Base-by-base conservation (phyloP, 2,888 invertebrate genomes). In the Chymomyza procnemis region DNA sequence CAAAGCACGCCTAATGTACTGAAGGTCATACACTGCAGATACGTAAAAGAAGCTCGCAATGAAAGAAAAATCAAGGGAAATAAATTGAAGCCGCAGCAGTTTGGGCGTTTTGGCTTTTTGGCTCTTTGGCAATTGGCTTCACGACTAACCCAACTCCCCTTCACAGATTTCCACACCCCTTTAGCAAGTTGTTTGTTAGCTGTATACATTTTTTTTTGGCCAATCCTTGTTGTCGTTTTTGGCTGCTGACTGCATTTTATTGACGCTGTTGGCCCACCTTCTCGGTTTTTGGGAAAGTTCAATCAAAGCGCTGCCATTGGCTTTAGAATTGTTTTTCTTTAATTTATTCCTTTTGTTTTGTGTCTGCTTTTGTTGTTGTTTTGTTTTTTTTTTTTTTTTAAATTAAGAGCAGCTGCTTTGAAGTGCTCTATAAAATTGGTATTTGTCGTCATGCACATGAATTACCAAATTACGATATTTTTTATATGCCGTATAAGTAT, bases 161-260 rank as follows among this genome's bases (percentile, higher is more conserved):
- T 8, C 26, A 6, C 26, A 1, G 1, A 4, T 8, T 26, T 26
- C 6, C 26, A 0, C 26, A 26, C 0, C 34, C 34, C 34, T 12
- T 41, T 41, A 12, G 34, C 34, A 41, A 41, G 34, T 41, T 12
- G 34, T 2, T 41, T 41, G 34, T 41, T 41, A 41, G 34, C 30
- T 57, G 19, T 57, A 6, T 18, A n/a, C n/a, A n/a, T n/a, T 21
- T 58, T 19, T 47, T n/a, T 59, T 63, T 61, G 48, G 48, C 22
- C 12, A 16, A 8, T 50, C 16, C 41, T 46, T 59, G 60, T 71
- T 52, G 19, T 48, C 46, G 48, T 30, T 56, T 68, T 19, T 22
- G 9, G 34, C 34, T 41, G 57, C 48, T 76, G 75, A 79, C 83
- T 80, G 85, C 80, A 73, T 79, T 80, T 80, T 77, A 80, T 85